Conservation (phyloP, 2,888 invertebrate genomes). For the Tetragonisca angustula region DNA sequence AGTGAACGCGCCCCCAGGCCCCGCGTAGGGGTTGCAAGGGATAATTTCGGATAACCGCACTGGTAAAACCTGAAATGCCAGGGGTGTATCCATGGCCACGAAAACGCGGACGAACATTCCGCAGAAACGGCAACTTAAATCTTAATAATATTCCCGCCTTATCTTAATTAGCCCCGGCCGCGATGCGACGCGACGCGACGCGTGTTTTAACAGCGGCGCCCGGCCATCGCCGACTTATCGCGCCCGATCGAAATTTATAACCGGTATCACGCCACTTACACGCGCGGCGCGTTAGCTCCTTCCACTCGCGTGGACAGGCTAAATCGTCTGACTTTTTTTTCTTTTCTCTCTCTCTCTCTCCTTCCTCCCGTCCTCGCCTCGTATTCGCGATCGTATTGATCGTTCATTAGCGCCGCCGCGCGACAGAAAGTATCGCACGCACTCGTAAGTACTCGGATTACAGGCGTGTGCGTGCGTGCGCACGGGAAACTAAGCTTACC, state of each 20-base stretch:
- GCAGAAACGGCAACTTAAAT: conserved; percentile 51
- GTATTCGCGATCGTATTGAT: conserved; percentile 2
- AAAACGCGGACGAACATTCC: conserved; percentile 43
- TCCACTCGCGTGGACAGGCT: not conserved
- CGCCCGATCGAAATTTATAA: conserved; percentile 44
- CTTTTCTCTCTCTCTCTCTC: too few species aligned
- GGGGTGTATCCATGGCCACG: conserved; percentile 45
- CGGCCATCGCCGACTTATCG: conserved; percentile 23
- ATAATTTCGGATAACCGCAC: conserved; percentile 72
- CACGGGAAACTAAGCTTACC: not conserved
- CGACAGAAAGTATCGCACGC: too few species aligned
- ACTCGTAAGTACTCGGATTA: not conserved
- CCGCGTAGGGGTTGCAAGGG: conserved; percentile 50
- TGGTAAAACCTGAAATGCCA: conserved; percentile 64
- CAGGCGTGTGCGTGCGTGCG: not conserved
- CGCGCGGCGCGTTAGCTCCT: conserved; percentile 14
- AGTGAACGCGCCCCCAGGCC: conserved; percentile 54
- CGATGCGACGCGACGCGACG: conserved; percentile 2
- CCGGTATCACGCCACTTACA: conserved; percentile 19
- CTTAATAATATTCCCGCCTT: conserved; percentile 58
- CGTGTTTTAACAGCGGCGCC: conserved; percentile 44
- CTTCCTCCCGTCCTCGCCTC: too few species aligned
- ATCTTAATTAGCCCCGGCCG: conserved; percentile 49
- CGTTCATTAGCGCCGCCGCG: not conserved
- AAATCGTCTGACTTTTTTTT: not conserved